Conservation (phyloP, 30 jellyfish, hydroid and myxozoan genomes). For the Aurelia coerulea region DNA sequence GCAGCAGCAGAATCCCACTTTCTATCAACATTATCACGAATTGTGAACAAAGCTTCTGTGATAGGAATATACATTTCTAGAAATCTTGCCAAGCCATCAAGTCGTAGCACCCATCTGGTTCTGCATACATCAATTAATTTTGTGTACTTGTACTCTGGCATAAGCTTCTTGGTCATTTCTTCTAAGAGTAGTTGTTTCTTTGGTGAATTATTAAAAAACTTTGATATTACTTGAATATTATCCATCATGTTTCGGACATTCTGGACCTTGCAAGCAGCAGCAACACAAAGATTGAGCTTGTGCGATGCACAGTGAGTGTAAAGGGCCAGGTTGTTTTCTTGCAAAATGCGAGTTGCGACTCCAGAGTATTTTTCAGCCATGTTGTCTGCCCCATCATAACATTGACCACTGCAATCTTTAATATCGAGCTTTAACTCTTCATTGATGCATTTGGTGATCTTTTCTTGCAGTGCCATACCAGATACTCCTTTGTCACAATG, state of each 20-base stretch:
- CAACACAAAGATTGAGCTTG: constrained; percentile 38
- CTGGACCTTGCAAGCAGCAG: constrained; percentile 28
- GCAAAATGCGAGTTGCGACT: constrained; percentile 19
- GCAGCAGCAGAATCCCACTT: background rate
- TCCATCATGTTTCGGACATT: constrained; percentile 26
- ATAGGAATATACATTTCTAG: background rate
- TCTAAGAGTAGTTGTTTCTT: background rate
- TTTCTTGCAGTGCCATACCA: constrained; percentile 20
- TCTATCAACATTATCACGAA: constrained; percentile 2
- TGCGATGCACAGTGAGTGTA: constrained; percentile 52
- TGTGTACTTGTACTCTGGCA: background rate
- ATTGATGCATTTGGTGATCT: background rate
- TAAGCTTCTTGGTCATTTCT: background rate
- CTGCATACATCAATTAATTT: constrained; percentile 19
- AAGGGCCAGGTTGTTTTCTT: constrained; percentile 15
- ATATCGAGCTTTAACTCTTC: constrained; percentile 8
- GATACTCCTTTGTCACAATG: constrained; percentile 48
- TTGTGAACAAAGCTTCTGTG: background rate
- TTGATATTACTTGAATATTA: background rate
- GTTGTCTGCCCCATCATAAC: constrained; percentile 70
- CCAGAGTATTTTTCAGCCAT: constrained; percentile 66
- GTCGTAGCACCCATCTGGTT: constrained; percentile 32
- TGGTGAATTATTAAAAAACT: constrained; percentile 11
- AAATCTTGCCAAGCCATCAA: constrained; percentile 31
- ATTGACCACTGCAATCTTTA: constrained; percentile 53